phyloP scores from a whole-genome alignment of 2,113 vertebrate species.

The Nansenia antarctica region DNA sequence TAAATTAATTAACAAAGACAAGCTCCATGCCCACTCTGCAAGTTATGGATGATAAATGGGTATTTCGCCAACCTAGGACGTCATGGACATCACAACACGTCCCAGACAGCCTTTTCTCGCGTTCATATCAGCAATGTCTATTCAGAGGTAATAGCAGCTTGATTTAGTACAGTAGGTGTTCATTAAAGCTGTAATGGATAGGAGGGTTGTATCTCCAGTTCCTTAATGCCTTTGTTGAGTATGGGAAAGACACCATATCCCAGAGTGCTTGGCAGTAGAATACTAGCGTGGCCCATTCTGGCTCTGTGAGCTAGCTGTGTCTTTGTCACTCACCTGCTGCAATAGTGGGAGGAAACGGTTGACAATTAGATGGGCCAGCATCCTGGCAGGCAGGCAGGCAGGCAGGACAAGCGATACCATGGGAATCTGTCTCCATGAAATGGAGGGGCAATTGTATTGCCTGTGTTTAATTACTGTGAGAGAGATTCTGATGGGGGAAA shows the following conservation, averaged over 20 bases:
- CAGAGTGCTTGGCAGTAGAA: slow-evolving; percentile 62
- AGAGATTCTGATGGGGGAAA: slow-evolving; percentile 28
- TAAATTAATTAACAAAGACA: neutral
- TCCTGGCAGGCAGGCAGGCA: slow-evolving; percentile 57
- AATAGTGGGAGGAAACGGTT: slow-evolving; percentile 57
- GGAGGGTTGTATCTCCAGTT: slow-evolving; percentile 55
- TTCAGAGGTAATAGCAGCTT: neutral
- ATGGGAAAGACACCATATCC: slow-evolving; percentile 65
- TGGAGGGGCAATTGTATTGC: slow-evolving; percentile 41
- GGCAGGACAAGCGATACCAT: slow-evolving; percentile 68
- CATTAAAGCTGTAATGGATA: slow-evolving; percentile 71
- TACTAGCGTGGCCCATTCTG: slow-evolving; percentile 36
- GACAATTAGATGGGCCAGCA: slow-evolving; percentile 52
- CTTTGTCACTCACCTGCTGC: slow-evolving; percentile 65
- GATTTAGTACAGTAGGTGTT: slow-evolving; percentile 46
- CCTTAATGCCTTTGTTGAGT: slow-evolving; percentile 62
- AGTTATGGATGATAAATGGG: too few relatives aligned
- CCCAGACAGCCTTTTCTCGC: neutral
- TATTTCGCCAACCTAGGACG: neutral
- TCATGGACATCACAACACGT: neutral
- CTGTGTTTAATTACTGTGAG: slow-evolving; percentile 29
- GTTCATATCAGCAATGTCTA: neutral
- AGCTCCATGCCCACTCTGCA: neutral
- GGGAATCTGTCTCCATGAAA: slow-evolving; percentile 56
- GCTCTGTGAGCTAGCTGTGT: slow-evolving; percentile 62